Base-by-base conservation (phyloP, 2,113 vertebrate species). In the Pyxicephalus adspersus region DNA sequence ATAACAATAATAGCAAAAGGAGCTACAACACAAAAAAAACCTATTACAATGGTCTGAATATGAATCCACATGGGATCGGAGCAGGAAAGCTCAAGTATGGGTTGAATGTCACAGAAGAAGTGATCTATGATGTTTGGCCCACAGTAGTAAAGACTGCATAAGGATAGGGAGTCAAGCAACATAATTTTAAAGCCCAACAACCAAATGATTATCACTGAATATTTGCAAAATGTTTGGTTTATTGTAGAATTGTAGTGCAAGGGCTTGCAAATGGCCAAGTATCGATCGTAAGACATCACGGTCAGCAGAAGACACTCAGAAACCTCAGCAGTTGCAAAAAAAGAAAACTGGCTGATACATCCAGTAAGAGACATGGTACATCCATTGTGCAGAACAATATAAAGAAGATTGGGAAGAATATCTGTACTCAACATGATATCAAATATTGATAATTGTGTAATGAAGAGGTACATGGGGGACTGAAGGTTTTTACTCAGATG, bases 301-400 rank as follows among this genome's bases (percentile, higher is more conserved):
- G 83, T 67, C 22, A 85, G 71, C 8, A 84, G 60, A 50, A 79
- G 29, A 70, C 65, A 68, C 15, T 70, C 77, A 1, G 11, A 34
- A 3, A 55, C 6, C 19, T 54, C 61, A 3, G 34, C 7, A n/a
- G 25, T 18, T 2, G 5, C 52, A 51, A 58, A 76, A 16, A 71
- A 26, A 34, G 67, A 87, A 50, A 87, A 83, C 3, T 87, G 86
- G 15, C 75, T 60, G 28, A 78, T 76, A n/a, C 85, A 88, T 19
- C 83, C 79, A 22, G 5, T 75, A 50, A 88, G 11, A 63, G 77
- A 29, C 26, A 80, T 28, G n/a, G 57, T 63, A 26, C 55, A 15
- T 29, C 57, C 66, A 63, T 51, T 57, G 28, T 29, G 17, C 3
- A 80, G 65, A 2, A 70, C 38, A 17, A 70, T 22, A 51, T 52